Percentiles rank a stretch among this genome's conserved stretches.
Evolutionary conservation across 1,140 invertebrate genomes (phyloP).

Genomic region (Monomorium pharaonis): DNA sequence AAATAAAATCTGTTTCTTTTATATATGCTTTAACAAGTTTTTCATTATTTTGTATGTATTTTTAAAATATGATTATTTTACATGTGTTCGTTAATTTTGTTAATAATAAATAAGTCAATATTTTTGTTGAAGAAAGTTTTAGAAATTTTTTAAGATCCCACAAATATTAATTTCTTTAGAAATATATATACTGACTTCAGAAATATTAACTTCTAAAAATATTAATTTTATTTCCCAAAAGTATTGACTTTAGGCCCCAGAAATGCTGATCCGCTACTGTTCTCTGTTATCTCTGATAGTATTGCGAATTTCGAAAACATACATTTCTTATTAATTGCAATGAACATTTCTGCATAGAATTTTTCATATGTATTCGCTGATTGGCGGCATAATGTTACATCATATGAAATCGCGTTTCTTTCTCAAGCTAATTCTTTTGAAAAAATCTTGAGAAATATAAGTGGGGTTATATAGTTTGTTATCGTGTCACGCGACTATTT

Average conservation of each 20-base stretch:
- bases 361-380: background rate
- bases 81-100: background rate
- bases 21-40: background rate
- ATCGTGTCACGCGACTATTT: background rate
- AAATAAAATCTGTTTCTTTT: background rate
- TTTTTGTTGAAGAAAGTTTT: no score
- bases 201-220: background rate
- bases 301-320: background rate
- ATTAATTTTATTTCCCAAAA: background rate
- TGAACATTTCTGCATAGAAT: background rate
- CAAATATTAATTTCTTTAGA: no score
- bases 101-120: conserved; percentile 8
- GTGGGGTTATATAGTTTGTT: conserved; percentile 45
- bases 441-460: background rate
- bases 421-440: no score
- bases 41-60: background rate
- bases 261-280: background rate
- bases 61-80: background rate
- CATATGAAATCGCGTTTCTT: background rate
- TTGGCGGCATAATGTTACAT: background rate
- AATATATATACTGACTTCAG: no score
- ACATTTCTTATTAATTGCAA: background rate
- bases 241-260: background rate
- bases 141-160: no score
- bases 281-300: background rate